phyloP scores from a whole-genome alignment of 2,113 vertebrate species.

The Ciconia stormi region DNA sequence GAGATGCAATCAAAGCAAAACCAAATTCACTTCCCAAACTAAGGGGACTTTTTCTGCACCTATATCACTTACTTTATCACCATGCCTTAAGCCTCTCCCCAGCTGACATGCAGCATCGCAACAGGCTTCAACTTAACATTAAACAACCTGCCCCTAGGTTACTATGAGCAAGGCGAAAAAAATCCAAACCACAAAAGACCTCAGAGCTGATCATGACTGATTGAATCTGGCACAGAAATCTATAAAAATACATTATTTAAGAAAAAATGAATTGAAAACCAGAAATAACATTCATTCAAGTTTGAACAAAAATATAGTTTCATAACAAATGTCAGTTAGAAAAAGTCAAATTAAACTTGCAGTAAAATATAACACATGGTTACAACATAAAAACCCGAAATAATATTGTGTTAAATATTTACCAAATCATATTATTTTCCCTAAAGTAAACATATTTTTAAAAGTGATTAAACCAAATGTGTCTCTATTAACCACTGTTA shows the following conservation, averaged over 20 bases:
- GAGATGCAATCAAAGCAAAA: background rate
- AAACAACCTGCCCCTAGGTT: background rate
- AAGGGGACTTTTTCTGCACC: background rate
- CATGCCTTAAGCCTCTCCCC: background rate
- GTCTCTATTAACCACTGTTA: background rate
- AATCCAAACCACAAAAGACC: background rate
- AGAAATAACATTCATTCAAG: background rate
- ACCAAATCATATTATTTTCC: background rate
- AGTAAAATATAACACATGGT: background rate
- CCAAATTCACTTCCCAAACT: background rate
- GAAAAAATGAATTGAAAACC: background rate
- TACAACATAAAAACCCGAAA: background rate
- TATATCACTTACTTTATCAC: background rate
- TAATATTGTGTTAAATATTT: background rate
- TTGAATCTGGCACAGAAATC: background rate
- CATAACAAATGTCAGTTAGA: background rate
- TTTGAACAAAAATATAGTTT: background rate
- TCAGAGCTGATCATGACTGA: background rate
- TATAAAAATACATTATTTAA: background rate
- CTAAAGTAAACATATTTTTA: background rate
- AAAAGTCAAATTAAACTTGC: background rate
- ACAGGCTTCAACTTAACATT: background rate
- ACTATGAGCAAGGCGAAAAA: background rate
- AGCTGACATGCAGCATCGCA: fast-evolving
- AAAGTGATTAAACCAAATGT: background rate